These are phyloP conservation scores for Phycodurus eques DNA, from an alignment of 2,113 vertebrate species.

Conservation along the genomic window DNA sequence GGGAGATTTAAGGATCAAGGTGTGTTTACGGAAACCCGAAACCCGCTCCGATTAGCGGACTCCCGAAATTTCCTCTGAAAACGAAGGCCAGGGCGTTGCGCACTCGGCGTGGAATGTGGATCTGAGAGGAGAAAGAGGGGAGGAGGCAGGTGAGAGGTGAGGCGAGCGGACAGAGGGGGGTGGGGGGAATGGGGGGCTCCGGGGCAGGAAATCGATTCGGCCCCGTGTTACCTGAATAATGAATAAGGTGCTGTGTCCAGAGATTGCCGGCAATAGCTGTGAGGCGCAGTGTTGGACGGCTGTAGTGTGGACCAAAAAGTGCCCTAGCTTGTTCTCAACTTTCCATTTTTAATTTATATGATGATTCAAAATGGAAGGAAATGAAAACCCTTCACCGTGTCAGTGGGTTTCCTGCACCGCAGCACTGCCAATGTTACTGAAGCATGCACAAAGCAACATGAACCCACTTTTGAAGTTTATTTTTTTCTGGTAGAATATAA, in stretches of 20 bases:
- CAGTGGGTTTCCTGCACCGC: not conserved
- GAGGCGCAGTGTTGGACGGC: conserved; percentile 2
- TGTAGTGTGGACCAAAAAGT: not conserved
- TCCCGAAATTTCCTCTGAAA: conserved; percentile 43
- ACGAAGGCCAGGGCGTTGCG: conserved; percentile 58
- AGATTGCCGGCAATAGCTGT: conserved; percentile 30
- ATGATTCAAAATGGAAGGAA: not conserved
- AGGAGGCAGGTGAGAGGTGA: conserved; percentile 55
- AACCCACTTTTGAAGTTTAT: conserved; percentile 2
- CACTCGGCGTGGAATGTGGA: conserved; percentile 59
- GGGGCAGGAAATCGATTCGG: conserved; percentile 66
- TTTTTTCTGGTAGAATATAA: not conserved
- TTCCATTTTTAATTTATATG: conserved; percentile 8
- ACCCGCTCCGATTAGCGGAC: conserved; percentile 54
- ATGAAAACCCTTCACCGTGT: not conserved
- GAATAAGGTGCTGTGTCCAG: conserved; percentile 55
- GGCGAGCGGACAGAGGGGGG: conserved; percentile 13
- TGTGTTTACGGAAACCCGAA: conserved; percentile 74
- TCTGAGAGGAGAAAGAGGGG: conserved; percentile 50
- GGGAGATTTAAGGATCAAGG: conserved; percentile 73
- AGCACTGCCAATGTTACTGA: not conserved
- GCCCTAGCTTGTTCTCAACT: not conserved
- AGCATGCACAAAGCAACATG: not conserved
- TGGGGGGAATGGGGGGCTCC: not conserved
- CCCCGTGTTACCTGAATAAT: conserved; percentile 67